Percentiles rank a stretch among this genome's conserved stretches.
These are phyloP conservation scores for Ciconia boyciana DNA, from an alignment of 2,113 vertebrate species.

Conservation along the genomic window DNA sequence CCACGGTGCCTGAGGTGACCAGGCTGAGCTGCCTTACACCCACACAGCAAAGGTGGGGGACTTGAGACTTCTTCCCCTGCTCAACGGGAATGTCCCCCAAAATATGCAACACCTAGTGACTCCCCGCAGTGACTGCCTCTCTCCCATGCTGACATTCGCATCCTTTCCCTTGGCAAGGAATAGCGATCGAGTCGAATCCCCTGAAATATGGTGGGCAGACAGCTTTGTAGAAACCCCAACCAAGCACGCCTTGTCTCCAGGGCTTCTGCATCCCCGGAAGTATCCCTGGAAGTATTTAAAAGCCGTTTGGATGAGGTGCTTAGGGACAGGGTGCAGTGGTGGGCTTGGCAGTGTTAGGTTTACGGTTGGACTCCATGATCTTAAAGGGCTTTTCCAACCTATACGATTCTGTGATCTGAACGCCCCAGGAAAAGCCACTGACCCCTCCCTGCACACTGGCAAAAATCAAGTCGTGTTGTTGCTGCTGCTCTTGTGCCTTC, in stretches of 20 bases:
- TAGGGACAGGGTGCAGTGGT: too few relatives aligned
- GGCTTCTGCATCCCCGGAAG: neutral
- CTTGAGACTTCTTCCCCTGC: neutral
- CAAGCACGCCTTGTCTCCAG: too few relatives aligned
- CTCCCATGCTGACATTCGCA: fast-evolving
- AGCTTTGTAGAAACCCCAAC: neutral
- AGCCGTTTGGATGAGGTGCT: too few relatives aligned
- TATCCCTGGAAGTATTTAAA: too few relatives aligned
- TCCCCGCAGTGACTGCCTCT: neutral
- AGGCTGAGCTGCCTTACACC: neutral
- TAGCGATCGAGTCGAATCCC: neutral
- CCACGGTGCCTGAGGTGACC: fast-evolving
- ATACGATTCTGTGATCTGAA: too few relatives aligned
- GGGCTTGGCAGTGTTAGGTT: too few relatives aligned
- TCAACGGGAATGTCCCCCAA: neutral
- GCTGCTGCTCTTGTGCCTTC: neutral
- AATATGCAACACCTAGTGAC: neutral
- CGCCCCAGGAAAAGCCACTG: neutral
- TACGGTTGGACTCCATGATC: too few relatives aligned
- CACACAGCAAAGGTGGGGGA: too few relatives aligned
- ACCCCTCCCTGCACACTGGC: neutral
- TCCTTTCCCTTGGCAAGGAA: neutral
- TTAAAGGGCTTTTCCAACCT: too few relatives aligned
- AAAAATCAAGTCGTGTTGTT: neutral
- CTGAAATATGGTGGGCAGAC: neutral